Evolutionary conservation across 2,797 vertebrate species (phyloP).

Genomic region (Hydrocynus forskahlii): DNA sequence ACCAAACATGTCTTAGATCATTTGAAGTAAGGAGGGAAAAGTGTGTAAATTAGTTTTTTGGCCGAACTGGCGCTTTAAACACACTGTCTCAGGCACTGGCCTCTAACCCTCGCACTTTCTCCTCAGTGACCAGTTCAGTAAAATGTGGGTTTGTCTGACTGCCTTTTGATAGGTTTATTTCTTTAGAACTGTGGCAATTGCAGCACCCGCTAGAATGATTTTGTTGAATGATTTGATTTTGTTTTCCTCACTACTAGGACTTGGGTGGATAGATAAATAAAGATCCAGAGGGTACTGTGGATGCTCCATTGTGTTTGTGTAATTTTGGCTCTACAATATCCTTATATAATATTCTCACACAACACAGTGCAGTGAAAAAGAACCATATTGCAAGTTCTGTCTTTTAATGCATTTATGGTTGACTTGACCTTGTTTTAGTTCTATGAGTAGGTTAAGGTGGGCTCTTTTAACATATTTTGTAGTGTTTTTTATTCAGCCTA

Average conservation of each 20-base stretch:
- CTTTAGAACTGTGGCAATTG: background rate
- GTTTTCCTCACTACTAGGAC: constrained; percentile 8
- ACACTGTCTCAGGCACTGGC: background rate
- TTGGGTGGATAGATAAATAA: constrained; percentile 24
- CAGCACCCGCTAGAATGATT: background rate
- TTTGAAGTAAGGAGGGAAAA: background rate
- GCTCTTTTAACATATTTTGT: too few species aligned
- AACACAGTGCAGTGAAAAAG: background rate
- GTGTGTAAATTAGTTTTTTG: background rate
- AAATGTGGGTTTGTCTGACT: background rate
- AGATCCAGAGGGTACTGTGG: constrained; percentile 11
- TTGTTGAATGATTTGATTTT: constrained; percentile 10
- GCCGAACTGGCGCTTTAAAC: background rate
- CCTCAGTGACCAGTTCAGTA: background rate
- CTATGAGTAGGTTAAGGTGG: too few species aligned
- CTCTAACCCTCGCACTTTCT: background rate
- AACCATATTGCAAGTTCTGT: background rate
- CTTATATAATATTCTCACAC: too few species aligned
- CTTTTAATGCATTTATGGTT: too few species aligned
- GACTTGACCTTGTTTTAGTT: too few species aligned
- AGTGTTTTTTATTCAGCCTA: too few species aligned
- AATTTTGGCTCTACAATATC: background rate
- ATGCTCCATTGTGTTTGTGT: constrained; percentile 1
- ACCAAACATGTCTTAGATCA: background rate
- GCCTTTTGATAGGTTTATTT: background rate